Conservation (phyloP, 2,888 invertebrate species). For the Acanthosepion lycidas region DNA sequence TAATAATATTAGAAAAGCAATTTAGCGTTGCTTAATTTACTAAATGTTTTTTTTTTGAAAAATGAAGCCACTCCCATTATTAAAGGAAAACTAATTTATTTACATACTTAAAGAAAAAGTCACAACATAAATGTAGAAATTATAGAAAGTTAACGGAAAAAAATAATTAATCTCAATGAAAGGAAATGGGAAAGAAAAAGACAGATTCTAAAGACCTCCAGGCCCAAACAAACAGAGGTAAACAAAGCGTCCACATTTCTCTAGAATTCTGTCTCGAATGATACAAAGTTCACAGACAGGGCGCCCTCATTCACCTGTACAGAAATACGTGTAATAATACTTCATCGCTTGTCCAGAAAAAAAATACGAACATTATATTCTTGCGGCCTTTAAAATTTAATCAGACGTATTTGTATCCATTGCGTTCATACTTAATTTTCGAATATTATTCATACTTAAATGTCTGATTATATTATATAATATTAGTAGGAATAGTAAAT, state of each 20-base stretch:
- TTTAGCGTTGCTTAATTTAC: background rate
- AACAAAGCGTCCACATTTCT: constrained; percentile 33
- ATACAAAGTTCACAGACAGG: constrained; percentile 21
- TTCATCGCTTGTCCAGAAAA: too few relatives aligned
- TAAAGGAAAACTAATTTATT: background rate
- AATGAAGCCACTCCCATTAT: background rate
- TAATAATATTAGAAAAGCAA: background rate
- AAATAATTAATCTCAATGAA: background rate
- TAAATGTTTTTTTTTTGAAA: background rate
- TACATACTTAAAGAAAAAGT: background rate
- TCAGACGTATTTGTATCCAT: background rate
- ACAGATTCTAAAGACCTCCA: background rate
- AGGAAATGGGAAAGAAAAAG: background rate
- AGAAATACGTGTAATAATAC: background rate
- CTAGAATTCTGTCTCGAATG: background rate
- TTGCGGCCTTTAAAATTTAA: background rate
- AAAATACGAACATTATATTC: background rate
- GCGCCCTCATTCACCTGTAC: background rate
- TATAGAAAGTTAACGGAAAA: background rate
- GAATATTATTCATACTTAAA: background rate
- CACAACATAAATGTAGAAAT: too few relatives aligned
- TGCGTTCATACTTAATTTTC: background rate
- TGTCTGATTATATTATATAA: background rate
- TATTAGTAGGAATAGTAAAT: background rate
- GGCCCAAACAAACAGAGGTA: constrained; percentile 33